Base-by-base conservation (phyloP, 2,888 invertebrate genomes). In the Latrodectus hesperus region DNA sequence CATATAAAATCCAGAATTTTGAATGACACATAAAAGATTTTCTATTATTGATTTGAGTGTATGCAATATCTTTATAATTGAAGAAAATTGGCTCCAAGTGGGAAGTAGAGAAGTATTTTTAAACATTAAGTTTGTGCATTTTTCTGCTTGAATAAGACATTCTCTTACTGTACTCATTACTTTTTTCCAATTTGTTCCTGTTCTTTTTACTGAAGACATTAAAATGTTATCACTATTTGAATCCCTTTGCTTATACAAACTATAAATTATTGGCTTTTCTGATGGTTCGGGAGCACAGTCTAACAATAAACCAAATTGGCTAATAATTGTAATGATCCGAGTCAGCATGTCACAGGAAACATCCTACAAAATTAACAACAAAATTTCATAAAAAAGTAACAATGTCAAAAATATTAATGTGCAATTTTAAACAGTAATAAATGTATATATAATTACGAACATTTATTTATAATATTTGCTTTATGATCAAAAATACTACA, bases 271-370 rank as follows among this genome's bases (percentile, higher is more conserved):
- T 6, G n/a, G 26, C 53, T 51, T 51, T 53, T 12, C 55, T 64
- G 4, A 14, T 14, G 68, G 52, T 12, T 11, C 17, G 14, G 86
- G 86, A 26, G 86, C 81, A 72, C 86, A 81, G 10, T 81, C 51
- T 52, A 86, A 71, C 9, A 86, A n/a, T 3, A 72, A 49, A 60
- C 76, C 73, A 72, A 86, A 86, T 64, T 81, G 65, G 14, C 60
- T n/a, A 14, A 79, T 8, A 51, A 55, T 55, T 11, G 67, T 60
- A 71, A 72, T 51, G 49, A 53, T 53, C n/a, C 65, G 51, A 26
- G 72, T 71, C n/a, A 77, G 71, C 10, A 64, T 6, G 8, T 60
- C 60, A 60, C 60, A 60, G 60, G n/a, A 6, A 60, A 12, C n/a
- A 60, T 60, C n/a, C 60, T 60, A 60, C 12, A 60, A 60, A 60